phyloP scores from a whole-genome alignment of 1,140 invertebrate species.

The Forficula auricularia region DNA sequence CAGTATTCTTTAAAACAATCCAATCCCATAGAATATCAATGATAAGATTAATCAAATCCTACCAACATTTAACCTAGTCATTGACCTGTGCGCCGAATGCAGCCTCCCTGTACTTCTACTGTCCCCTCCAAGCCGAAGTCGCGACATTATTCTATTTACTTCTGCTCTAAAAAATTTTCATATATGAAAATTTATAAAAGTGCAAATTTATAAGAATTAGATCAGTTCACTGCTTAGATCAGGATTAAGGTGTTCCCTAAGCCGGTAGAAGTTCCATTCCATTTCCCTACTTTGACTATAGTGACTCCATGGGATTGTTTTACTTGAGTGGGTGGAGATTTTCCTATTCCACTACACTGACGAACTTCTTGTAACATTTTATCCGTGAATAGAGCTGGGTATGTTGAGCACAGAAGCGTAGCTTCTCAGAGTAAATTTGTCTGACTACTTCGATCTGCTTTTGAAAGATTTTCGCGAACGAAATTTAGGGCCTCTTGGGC shows the following conservation, averaged over 20 bases:
- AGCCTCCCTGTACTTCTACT: conserved; percentile 47
- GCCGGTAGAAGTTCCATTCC: neutral
- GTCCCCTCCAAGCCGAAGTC: conserved; percentile 29
- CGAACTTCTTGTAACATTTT: conserved; percentile 53
- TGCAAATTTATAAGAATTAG: no score
- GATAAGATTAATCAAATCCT: conserved; percentile 9
- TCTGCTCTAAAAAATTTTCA: no score
- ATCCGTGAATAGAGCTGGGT: conserved; percentile 57
- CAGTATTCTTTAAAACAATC: no score
- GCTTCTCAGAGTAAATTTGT: conserved; percentile 55
- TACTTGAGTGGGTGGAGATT: conserved; percentile 25
- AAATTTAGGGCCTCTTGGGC: conserved; percentile 64
- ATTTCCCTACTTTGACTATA: conserved; percentile 49
- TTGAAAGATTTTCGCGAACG: conserved; percentile 50
- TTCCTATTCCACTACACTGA: conserved; percentile 34
- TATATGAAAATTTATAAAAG: no score
- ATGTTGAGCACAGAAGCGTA: conserved; percentile 52
- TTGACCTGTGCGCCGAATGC: conserved; percentile 48
- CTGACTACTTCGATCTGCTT: conserved; percentile 48
- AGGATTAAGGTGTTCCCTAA: no score
- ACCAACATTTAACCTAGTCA: conserved; percentile 51
- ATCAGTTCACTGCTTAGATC: no score
- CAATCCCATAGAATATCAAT: conserved; percentile 19
- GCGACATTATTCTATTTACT: conserved; percentile 15
- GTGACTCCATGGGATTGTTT: conserved; percentile 53